Percentiles rank a stretch among this genome's conserved stretches.
Conservation (phyloP, 2,113 vertebrate species). For the Oplegnathus fasciatus region DNA sequence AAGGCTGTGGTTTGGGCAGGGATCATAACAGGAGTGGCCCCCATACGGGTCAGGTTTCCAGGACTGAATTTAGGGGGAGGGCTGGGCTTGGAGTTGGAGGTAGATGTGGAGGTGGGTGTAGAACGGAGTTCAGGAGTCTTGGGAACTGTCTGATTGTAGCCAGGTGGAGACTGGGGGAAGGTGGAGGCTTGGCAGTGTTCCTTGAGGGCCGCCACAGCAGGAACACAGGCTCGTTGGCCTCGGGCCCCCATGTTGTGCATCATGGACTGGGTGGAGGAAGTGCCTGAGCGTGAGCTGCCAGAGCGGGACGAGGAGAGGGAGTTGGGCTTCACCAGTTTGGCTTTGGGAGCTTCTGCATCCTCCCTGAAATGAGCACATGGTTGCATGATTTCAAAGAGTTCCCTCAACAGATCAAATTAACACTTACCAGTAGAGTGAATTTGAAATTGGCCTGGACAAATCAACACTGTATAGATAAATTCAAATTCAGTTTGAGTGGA, state of each 20-base stretch:
- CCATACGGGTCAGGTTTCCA: conserved; percentile 81
- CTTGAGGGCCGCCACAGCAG: conserved; percentile 68
- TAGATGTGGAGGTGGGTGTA: conserved; percentile 37
- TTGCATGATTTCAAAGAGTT: neutral
- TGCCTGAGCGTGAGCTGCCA: conserved; percentile 91
- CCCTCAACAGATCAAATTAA: neutral
- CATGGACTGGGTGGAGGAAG: conserved; percentile 93
- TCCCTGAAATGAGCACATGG: conserved; percentile 84
- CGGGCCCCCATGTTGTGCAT: conserved; percentile 85
- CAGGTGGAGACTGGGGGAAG: conserved; percentile 76
- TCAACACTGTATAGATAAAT: neutral
- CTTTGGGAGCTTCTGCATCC: conserved; percentile 93
- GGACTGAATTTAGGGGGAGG: conserved; percentile 74
- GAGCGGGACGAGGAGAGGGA: conserved; percentile 91
- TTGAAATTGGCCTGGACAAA: neutral
- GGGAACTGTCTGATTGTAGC: conserved; percentile 63
- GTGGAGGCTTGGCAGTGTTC: conserved; percentile 68
- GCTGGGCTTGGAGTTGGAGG: conserved; percentile 65
- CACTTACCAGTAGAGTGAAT: neutral
- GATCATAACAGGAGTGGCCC: conserved; percentile 83
- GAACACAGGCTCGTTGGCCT: conserved; percentile 77
- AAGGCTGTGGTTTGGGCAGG: conserved; percentile 89
- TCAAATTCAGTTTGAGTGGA: neutral
- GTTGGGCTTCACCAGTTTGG: conserved; percentile 91
- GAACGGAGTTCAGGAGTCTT: conserved; percentile 75